Evolutionary conservation across 2,888 invertebrate genomes (phyloP), one percentile per base, ranked within the genome.

Genomic region (Acutogordius australiensis): DNA sequence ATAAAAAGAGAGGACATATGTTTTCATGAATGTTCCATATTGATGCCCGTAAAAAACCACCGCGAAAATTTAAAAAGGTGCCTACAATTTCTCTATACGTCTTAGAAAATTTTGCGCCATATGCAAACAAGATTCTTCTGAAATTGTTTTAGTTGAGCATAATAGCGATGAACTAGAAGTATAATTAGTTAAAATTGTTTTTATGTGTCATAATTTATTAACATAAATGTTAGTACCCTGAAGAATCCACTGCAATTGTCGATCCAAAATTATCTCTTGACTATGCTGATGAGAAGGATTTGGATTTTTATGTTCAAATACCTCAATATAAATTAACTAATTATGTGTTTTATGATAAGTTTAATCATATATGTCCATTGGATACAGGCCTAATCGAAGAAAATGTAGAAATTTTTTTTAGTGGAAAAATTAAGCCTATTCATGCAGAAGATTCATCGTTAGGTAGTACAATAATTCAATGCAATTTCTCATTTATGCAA

Each of bases 341-440:
- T 63, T 65, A n/a, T 51, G 8, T 26, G 4, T n/a, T 84, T 61
- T 84, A 82, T 70, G 83, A 83, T 71, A 78, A 79, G 68, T 77
- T 79, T 66, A 80, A 80, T 0, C 84, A 84, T 68, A 71, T 84
- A 58, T 80, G 80, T 66, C 76, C 81, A 0, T 80, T 85, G 66
- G 84, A 84, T 70, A 74, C 77, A 30, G 83, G 83, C 0, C 75
- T 84, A 0, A 76, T 85, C 63, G 83, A 84, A 70, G 78, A 76
- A 66, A 81, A 84, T 71, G 76, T 79, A 0, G 70, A 77, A 26
- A 74, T 84, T 57, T 82, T 78, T 68, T 78, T 83, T 72, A 82
- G 82, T 61, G 84, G 84, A 0, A 81, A 79, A 67, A 75, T 84
- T 26, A 84, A 84, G 69, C 79, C 82, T 1, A 79, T 84, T 65